Evolutionary conservation across 2,888 invertebrate genomes (phyloP).

Genomic region (Andrena bucephala): DNA sequence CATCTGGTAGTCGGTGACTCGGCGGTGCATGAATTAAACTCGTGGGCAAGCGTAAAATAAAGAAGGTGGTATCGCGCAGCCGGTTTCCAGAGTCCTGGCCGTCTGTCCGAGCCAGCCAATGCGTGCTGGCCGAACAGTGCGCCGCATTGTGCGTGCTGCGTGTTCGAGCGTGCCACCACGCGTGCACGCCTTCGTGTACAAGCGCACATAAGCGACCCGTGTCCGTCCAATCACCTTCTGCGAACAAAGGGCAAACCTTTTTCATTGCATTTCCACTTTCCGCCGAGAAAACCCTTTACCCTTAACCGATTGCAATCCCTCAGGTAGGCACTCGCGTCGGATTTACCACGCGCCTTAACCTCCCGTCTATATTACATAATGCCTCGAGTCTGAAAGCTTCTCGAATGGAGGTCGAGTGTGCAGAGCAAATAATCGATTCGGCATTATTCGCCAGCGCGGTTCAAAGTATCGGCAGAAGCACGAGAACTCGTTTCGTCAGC

Average conservation of each 20-base stretch:
- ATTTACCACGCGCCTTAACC: background rate
- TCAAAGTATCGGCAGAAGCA: too few relatives aligned
- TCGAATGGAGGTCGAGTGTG: background rate
- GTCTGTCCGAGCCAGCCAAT: slow-evolving; percentile 54
- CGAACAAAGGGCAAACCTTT: slow-evolving; percentile 10
- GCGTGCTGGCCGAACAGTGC: slow-evolving; percentile 67
- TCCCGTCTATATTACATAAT: background rate
- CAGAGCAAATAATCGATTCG: slow-evolving; percentile 1
- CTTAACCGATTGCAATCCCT: too few relatives aligned
- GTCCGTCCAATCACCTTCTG: slow-evolving; percentile 13
- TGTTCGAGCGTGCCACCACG: slow-evolving; percentile 50
- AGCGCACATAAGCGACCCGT: slow-evolving; percentile 7
- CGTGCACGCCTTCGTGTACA: slow-evolving; percentile 40
- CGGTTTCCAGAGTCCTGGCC: slow-evolving; percentile 63
- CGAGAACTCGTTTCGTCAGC: too few relatives aligned
- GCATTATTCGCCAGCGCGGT: too few relatives aligned
- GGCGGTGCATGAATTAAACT: slow-evolving; percentile 57
- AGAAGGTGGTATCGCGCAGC: slow-evolving; percentile 59
- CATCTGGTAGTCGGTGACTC: slow-evolving; percentile 62
- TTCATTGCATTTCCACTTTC: background rate
- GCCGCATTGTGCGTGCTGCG: slow-evolving; percentile 67
- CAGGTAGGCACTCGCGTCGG: background rate
- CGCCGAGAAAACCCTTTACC: background rate
- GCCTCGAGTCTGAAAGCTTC: background rate
- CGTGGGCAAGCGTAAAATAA: slow-evolving; percentile 43